phyloP scores from a whole-genome alignment of 2,797 vertebrate species.

The Serranus cabrilla region DNA sequence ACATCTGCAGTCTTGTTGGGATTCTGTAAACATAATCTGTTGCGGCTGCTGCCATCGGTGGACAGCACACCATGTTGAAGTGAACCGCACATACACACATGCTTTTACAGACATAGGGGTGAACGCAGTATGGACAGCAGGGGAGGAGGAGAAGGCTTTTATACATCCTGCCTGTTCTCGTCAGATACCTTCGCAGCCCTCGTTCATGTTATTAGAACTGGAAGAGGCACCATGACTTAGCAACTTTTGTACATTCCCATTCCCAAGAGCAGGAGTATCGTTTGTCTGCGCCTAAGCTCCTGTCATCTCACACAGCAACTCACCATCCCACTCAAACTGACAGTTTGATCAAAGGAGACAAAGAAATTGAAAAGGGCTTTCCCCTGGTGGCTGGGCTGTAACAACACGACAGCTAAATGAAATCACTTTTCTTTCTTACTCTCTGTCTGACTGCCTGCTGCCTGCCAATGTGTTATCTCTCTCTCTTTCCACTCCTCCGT shows the following conservation, averaged over 20 bases:
- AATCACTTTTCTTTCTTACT: conserved; percentile 76
- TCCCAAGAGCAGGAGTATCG: conserved; percentile 48
- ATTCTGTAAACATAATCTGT: conserved; percentile 69
- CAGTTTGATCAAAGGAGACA: conserved; percentile 82
- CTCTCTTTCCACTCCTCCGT: conserved; percentile 31
- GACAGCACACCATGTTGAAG: conserved; percentile 52
- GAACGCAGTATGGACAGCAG: conserved; percentile 53
- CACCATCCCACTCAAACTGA: conserved; percentile 71
- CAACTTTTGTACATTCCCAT: conserved; percentile 60
- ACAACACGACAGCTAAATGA: conserved; percentile 81
- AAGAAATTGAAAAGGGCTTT: conserved; percentile 80
- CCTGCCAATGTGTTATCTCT: conserved; percentile 66
- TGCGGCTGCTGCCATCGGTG: conserved; percentile 52
- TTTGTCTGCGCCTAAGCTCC: conserved; percentile 65
- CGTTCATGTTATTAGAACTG: conserved; percentile 42
- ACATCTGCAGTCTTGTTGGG: conserved; percentile 64
- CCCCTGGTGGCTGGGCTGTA: conserved; percentile 73
- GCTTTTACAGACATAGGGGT: conserved; percentile 23
- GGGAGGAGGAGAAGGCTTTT: conserved; percentile 57
- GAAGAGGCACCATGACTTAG: conserved; percentile 57
- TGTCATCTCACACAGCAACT: conserved; percentile 68
- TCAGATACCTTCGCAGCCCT: conserved; percentile 49
- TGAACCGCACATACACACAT: conserved; percentile 44
- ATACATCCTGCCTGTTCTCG: conserved; percentile 51
- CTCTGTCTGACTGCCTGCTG: conserved; percentile 62